These are phyloP conservation scores for Ameiurus melas DNA, from an alignment of 2,113 vertebrate genomes.

Conservation along the genomic window DNA sequence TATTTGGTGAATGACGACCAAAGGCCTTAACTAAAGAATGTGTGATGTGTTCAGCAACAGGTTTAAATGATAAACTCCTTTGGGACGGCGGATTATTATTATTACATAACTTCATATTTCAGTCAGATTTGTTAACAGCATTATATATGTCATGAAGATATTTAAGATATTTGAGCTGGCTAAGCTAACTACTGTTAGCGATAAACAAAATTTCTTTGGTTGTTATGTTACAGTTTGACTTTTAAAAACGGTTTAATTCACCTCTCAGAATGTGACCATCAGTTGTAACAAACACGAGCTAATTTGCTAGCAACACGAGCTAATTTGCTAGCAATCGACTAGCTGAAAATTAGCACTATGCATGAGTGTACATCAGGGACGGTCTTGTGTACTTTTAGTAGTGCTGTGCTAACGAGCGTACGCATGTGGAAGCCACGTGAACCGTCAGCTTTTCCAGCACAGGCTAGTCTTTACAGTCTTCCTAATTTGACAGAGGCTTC, in stretches of 20 bases:
- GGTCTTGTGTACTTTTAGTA: background rate
- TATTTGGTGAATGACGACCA: too few species aligned
- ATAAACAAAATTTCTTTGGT: background rate
- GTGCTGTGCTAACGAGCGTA: background rate
- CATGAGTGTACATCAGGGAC: background rate
- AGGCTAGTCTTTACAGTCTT: conserved; percentile 38
- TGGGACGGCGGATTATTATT: background rate
- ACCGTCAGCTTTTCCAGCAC: background rate
- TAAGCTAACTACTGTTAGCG: background rate
- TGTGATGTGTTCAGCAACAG: background rate
- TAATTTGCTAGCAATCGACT: background rate
- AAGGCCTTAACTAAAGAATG: too few species aligned
- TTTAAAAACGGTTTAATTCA: background rate
- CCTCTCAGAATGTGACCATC: background rate
- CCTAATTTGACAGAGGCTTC: conserved; percentile 38
- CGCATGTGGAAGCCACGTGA: background rate
- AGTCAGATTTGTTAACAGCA: background rate
- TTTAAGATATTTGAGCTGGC: background rate
- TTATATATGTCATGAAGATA: background rate
- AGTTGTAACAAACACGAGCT: background rate
- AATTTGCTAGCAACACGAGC: background rate
- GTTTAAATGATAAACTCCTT: background rate
- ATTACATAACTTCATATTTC: background rate
- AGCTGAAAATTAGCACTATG: too few species aligned
- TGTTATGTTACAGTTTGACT: background rate